Conservation (phyloP, 2,113 vertebrate genomes). For the Paracanthobrama guichenoti region DNA sequence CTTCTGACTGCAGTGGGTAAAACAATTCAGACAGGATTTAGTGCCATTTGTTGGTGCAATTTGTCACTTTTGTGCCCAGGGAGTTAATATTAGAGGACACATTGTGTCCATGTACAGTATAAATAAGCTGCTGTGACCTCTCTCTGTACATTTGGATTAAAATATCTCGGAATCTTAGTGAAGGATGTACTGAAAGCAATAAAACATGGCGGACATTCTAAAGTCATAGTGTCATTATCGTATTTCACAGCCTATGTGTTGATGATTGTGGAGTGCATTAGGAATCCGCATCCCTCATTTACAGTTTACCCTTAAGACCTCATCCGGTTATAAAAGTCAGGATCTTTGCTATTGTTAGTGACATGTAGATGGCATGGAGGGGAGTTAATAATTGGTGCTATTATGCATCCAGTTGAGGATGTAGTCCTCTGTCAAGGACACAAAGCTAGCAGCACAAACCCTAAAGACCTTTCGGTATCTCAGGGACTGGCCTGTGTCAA, state of each 20-base stretch:
- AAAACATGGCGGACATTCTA: neutral
- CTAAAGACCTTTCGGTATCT: conserved; percentile 69
- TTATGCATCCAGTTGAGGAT: conserved; percentile 67
- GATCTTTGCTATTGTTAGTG: conserved; percentile 30
- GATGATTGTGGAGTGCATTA: conserved; percentile 9
- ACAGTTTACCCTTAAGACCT: conserved; percentile 1
- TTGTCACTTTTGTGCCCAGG: conserved; percentile 8
- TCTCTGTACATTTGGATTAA: conserved; percentile 7
- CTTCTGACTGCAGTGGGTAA: conserved; percentile 50
- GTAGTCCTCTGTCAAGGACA: conserved; percentile 82
- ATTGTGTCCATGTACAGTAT: conserved; percentile 21
- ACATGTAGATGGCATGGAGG: conserved; percentile 17
- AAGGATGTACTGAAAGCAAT: conserved; percentile 11
- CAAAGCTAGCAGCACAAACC: conserved; percentile 61
- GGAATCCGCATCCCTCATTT: neutral
- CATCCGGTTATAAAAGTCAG: conserved; percentile 22
- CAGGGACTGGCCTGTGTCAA: conserved; percentile 77
- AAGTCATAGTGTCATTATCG: conserved; percentile 1
- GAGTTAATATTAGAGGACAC: conserved; percentile 20
- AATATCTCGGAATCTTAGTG: neutral
- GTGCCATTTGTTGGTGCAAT: neutral
- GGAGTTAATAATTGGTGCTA: conserved; percentile 61
- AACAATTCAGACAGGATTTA: conserved; percentile 26
- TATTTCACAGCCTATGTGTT: neutral
- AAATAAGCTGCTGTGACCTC: neutral